Percentiles rank a stretch among this genome's conserved stretches.
Conservation (phyloP, 23 tunicate genomes). For the Botrylloides violaceus region DNA sequence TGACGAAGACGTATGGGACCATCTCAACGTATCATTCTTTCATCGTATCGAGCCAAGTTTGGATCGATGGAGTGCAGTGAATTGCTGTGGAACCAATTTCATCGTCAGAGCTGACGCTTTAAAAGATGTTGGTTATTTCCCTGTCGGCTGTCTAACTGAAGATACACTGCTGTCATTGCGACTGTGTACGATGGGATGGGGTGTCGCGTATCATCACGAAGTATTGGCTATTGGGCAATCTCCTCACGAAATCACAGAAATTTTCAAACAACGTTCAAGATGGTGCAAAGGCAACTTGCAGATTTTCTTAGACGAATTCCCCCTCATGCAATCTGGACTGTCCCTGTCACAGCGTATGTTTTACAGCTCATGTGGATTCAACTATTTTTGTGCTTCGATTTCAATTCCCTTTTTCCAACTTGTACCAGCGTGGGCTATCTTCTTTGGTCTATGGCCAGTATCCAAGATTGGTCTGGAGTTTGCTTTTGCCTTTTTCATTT, state of each 20-base stretch:
- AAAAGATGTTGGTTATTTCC: slow-evolving; percentile 96
- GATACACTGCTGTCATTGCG: slow-evolving; percentile 89
- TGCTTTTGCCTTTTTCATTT: slow-evolving; percentile 88
- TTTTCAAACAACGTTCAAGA: slow-evolving; percentile 89
- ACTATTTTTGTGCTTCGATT: slow-evolving; percentile 89
- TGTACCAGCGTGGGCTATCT: slow-evolving; percentile 94
- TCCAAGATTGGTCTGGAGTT: slow-evolving; percentile 91
- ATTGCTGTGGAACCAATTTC: slow-evolving; percentile 97
- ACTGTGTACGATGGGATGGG: slow-evolving; percentile 97
- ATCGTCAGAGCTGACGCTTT: slow-evolving; percentile 92
- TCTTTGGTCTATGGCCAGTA: slow-evolving; percentile 99
- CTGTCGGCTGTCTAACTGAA: slow-evolving; percentile 96
- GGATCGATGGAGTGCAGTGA: slow-evolving; percentile 98
- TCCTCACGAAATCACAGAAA: slow-evolving; percentile 95
- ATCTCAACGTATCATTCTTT: slow-evolving; percentile 93
- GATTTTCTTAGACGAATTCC: slow-evolving; percentile 95
- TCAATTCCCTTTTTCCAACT: slow-evolving; percentile 98
- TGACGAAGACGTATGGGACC: slow-evolving; percentile 98
- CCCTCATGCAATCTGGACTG: slow-evolving; percentile 93
- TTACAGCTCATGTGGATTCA: slow-evolving; percentile 93
- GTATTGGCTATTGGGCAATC: slow-evolving; percentile 95
- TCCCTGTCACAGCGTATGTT: slow-evolving; percentile 86
- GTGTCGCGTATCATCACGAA: slow-evolving; percentile 99
- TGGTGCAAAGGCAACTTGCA: slow-evolving; percentile 99
- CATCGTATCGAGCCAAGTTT: slow-evolving; percentile 95